A percentile compares a stretch with the other conserved stretches of the same genome.
Evolutionary conservation across 1,140 invertebrate genomes (phyloP).

Genomic region (Nasonia vitripennis): DNA sequence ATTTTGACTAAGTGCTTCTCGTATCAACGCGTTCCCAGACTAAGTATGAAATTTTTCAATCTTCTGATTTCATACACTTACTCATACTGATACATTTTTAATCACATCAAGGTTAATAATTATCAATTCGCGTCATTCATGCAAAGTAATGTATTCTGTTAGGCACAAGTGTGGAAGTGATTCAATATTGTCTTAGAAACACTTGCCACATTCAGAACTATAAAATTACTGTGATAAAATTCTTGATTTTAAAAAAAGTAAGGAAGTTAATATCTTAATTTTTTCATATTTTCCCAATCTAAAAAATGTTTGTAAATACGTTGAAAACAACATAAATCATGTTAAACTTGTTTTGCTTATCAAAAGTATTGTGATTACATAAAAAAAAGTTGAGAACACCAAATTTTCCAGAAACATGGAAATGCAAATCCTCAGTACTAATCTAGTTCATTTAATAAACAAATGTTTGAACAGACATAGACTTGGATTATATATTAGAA

Average conservation of each 20-base stretch:
- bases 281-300: neutral
- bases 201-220: neutral
- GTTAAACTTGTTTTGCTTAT: too few relatives aligned
- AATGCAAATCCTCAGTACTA: too few relatives aligned
- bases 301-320: neutral
- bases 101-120: neutral
- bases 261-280: too few relatives aligned
- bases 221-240: neutral
- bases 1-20: neutral
- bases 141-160: neutral
- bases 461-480: too few relatives aligned
- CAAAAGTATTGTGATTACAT: too few relatives aligned
- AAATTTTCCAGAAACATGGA: too few relatives aligned
- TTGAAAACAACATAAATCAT: neutral
- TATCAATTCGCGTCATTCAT: conserved; percentile 1
- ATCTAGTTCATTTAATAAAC: too few relatives aligned
- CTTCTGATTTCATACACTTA: neutral
- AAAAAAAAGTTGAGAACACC: too few relatives aligned
- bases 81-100: neutral
- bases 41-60: conserved; percentile 10
- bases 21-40: neutral
- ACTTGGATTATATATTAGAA: too few relatives aligned
- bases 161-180: conserved; percentile 10
- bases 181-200: neutral
- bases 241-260: too few relatives aligned